phyloP scores from a whole-genome alignment of 2,888 invertebrate genomes.

The Hecatera dysodea region DNA sequence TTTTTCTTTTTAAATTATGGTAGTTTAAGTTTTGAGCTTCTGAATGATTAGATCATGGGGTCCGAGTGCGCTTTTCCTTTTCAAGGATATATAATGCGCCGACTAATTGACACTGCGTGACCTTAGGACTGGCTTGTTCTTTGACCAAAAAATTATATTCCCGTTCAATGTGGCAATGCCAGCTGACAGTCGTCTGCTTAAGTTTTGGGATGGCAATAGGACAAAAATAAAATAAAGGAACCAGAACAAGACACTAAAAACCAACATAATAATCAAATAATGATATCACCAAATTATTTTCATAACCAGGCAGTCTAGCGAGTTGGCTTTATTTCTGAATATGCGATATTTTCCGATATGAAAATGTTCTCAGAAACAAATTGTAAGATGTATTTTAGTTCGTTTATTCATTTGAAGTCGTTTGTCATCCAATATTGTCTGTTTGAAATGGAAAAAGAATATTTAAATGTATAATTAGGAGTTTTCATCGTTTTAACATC shows the following conservation, averaged over 20 bases:
- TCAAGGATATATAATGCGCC: too few relatives aligned
- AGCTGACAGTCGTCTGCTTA: too few relatives aligned
- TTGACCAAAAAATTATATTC: too few relatives aligned
- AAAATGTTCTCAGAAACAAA: constrained; percentile 39
- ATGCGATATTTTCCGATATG: constrained; percentile 16
- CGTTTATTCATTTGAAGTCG: constrained; percentile 21
- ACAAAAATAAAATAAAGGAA: too few relatives aligned
- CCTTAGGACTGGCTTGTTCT: too few relatives aligned
- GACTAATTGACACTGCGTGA: too few relatives aligned
- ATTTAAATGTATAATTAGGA: constrained; percentile 49
- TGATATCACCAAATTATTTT: constrained; percentile 12
- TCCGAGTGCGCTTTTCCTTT: too few relatives aligned
- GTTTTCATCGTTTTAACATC: constrained; percentile 45
- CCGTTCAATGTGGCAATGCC: too few relatives aligned
- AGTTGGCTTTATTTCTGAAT: background rate
- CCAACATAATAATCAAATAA: background rate
- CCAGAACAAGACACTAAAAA: background rate
- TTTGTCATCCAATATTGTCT: constrained; percentile 45
- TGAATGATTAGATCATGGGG: too few relatives aligned
- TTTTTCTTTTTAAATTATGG: too few relatives aligned
- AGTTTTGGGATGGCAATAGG: too few relatives aligned
- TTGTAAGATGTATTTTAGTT: constrained; percentile 40
- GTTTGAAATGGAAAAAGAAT: constrained; percentile 19
- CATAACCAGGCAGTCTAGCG: constrained; percentile 42
- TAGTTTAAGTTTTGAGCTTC: too few relatives aligned